Conservation (phyloP, 2,113 vertebrate genomes). For the Orycteropus afer region DNA sequence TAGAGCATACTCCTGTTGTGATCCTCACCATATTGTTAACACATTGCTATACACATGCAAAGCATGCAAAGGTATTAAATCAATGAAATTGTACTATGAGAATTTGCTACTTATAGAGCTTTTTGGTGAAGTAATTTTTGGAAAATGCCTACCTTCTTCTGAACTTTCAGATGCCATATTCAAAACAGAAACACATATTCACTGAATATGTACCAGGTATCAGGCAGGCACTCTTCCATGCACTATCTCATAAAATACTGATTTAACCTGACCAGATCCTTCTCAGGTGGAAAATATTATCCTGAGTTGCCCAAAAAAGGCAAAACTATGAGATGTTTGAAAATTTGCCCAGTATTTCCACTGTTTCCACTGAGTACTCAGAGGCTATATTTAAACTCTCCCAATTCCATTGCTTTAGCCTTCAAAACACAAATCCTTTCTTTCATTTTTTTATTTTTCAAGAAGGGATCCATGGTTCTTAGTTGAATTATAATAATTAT, state of each 20-base stretch:
- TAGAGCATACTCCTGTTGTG: neutral
- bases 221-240: neutral
- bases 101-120: slow-evolving; percentile 3
- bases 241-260: neutral
- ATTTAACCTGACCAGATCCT: slow-evolving; percentile 31
- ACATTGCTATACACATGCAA: neutral
- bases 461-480: neutral
- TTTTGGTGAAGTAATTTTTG: slow-evolving; percentile 32
- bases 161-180: slow-evolving; percentile 43
- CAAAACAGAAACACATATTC: slow-evolving; percentile 28
- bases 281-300: neutral
- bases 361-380: slow-evolving; percentile 2
- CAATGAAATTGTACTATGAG: neutral
- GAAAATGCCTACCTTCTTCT: neutral
- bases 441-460: slow-evolving; percentile 38
- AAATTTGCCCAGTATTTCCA: neutral
- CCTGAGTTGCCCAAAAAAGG: slow-evolving; percentile 32
- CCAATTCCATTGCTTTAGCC: neutral
- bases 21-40: neutral
- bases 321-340: slow-evolving; percentile 32
- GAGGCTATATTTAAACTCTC: neutral
- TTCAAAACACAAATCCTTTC: slow-evolving; percentile 1
- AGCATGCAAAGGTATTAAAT: slow-evolving; percentile 43
- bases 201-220: neutral
- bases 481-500: slow-evolving; percentile 43